These are phyloP conservation scores for Cosmopolites sordidus DNA, from an alignment of 2,888 invertebrate genomes.

Conservation along the genomic window DNA sequence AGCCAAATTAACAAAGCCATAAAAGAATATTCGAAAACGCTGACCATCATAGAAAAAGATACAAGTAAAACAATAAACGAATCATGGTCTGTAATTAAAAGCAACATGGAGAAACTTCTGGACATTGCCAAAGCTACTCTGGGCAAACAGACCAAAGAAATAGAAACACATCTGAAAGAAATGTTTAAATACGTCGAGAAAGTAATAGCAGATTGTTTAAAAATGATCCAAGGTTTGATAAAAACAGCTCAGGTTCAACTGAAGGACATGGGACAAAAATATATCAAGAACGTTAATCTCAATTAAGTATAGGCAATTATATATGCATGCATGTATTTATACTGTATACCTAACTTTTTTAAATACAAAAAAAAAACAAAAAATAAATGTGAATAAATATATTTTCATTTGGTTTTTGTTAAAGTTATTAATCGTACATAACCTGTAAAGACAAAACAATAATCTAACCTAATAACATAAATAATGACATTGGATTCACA, in stretches of 20 bases:
- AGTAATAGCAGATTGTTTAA: slow-evolving; percentile 3
- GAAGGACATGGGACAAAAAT: background rate
- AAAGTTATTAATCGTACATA: slow-evolving; percentile 12
- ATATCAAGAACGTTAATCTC: background rate
- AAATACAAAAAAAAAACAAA: slow-evolving; percentile 9
- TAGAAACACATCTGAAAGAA: slow-evolving; percentile 7
- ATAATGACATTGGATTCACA: background rate
- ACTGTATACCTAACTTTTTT: background rate
- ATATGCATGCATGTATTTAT: no score
- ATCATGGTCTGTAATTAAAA: background rate
- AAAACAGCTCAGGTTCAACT: background rate
- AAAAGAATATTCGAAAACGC: background rate
- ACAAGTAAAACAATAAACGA: slow-evolving; percentile 2
- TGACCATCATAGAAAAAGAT: slow-evolving; percentile 4
- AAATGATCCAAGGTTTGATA: background rate
- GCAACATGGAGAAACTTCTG: background rate
- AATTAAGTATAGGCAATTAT: no score
- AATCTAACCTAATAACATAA: slow-evolving; percentile 15
- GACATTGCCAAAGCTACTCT: background rate
- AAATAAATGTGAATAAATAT: slow-evolving; percentile 24
- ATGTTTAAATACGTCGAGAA: slow-evolving; percentile 6
- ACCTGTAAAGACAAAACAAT: slow-evolving; percentile 30
- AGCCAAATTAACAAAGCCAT: background rate
- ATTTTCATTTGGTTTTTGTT: slow-evolving; percentile 17
- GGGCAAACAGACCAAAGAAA: slow-evolving; percentile 6